Percentiles rank a stretch among this genome's conserved stretches.
Evolutionary conservation across 2,113 vertebrate genomes (phyloP).

Genomic region (Sisor rabdophorus): DNA sequence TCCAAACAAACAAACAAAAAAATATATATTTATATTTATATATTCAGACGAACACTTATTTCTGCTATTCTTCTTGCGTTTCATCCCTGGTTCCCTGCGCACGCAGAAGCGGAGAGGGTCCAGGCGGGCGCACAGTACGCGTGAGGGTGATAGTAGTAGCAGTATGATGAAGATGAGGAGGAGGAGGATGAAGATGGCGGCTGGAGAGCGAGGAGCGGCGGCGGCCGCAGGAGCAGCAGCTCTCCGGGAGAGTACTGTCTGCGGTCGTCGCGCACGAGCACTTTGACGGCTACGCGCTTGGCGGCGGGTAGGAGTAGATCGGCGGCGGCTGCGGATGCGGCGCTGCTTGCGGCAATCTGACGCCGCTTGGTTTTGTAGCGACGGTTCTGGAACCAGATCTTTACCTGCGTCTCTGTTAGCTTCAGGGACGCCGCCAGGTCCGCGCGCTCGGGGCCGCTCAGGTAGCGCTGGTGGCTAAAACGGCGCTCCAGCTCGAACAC

Average conservation of each 20-base stretch:
- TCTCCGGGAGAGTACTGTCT: conserved; percentile 95
- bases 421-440: conserved; percentile 95
- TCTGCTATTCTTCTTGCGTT: background rate
- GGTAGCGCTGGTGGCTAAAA: conserved; percentile 97
- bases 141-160: conserved; percentile 91
- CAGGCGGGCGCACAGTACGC: conserved; percentile 93
- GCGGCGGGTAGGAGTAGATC: conserved; percentile 68
- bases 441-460: conserved; percentile 93
- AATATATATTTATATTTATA: too few relatives aligned
- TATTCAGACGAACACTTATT: background rate
- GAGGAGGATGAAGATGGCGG: conserved; percentile 50
- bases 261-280: conserved; percentile 95
- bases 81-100: conserved; percentile 73
- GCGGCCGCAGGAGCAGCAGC: conserved; percentile 76
- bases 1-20: conserved; percentile 18
- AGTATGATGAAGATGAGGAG: conserved; percentile 24
- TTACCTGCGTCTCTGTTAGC: conserved; percentile 97
- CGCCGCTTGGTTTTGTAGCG: conserved; percentile 97
- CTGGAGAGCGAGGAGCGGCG: conserved; percentile 84
- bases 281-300: conserved; percentile 96
- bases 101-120: conserved; percentile 89
- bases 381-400: conserved; percentile 99
- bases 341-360: conserved; percentile 82
- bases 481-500: conserved; percentile 98
- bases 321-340: conserved; percentile 21